Evolutionary conservation across 2,797 vertebrate species (phyloP).

Genomic region (Sebastes steindachneri): DNA sequence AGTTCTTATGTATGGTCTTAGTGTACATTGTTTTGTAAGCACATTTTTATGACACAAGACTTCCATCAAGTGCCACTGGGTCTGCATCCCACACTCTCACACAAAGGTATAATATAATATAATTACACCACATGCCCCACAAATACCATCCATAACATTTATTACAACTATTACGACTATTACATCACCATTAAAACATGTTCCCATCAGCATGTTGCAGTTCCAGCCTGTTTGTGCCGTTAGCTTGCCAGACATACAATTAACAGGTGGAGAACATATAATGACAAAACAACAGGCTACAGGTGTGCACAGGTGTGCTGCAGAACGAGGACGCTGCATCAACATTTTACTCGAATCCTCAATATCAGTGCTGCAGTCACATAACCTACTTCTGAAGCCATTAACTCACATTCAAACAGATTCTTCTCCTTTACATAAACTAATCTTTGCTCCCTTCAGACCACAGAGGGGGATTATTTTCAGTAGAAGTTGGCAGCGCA

Average conservation of each 20-base stretch:
- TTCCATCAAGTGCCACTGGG: not conserved
- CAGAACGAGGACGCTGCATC: not conserved
- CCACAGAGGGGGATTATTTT: not conserved
- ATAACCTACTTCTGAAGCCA: not conserved
- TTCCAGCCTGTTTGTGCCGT: not conserved
- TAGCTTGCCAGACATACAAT: not conserved
- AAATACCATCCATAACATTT: not conserved
- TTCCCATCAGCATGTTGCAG: not conserved
- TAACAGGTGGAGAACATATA: constrained; percentile 2
- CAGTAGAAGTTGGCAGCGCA: not conserved
- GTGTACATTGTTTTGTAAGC: not conserved
- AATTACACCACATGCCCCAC: not conserved
- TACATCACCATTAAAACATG: not conserved
- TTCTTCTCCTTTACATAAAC: not conserved
- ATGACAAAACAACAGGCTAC: not conserved
- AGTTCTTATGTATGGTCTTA: not conserved
- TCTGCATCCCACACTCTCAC: not conserved
- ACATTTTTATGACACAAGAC: not conserved
- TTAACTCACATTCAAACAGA: not conserved
- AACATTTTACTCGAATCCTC: no score
- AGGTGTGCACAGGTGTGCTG: constrained; percentile 14
- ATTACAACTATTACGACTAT: not conserved
- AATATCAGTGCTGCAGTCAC: not conserved
- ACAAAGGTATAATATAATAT: not conserved
- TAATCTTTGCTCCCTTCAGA: not conserved